Base-by-base conservation (phyloP, 2,797 vertebrate species). In the Pampus argenteus region DNA sequence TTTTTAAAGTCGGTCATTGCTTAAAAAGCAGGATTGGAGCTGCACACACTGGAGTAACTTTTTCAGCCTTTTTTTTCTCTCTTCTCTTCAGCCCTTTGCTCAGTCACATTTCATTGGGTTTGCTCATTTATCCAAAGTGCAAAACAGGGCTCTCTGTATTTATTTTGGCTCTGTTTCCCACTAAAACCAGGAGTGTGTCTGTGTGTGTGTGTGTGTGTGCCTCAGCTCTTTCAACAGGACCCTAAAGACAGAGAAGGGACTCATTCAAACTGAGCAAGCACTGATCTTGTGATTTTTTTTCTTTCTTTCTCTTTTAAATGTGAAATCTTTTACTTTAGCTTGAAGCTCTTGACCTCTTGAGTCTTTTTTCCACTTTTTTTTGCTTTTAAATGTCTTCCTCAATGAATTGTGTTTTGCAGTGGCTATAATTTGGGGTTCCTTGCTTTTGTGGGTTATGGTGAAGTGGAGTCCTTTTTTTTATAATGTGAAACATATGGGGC, bases 401-500 rank as follows among this genome's bases (percentile, higher is more conserved):
- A 64, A 52, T 79, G 40, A 82, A 78, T 79, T 84, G 71, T 84
- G 26, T 85, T 81, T 65, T 66, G 56, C 52, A 40, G 31, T 75
- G 40, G 62, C 71, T 87, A 29, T 85, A 81, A 86, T 90, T 88
- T 83, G 51, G 82, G 88, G 81, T 76, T 87, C 69, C 74, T 84
- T 72, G 75, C 76, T 87, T 71, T 71, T 83, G 77, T 86, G 81
- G 83, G 77, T 68, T 83, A 23, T 81, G 47, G 65, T 67, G 70
- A 47, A 36, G 79, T 65, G 66, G 76, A 71, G 79, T 85, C 62
- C 68, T 79, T 78, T 51, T n/a, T 36, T 42, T 79, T 79, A 50
- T 91, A 92, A 92, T 93, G 83, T 83, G 88, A 90, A 92, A 83
- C 91, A 93, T 78, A 88, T 92, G 89, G 78, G 81, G 62, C 51